phyloP scores from a whole-genome alignment of 2,888 invertebrate genomes.

The Ellobium chinense region DNA sequence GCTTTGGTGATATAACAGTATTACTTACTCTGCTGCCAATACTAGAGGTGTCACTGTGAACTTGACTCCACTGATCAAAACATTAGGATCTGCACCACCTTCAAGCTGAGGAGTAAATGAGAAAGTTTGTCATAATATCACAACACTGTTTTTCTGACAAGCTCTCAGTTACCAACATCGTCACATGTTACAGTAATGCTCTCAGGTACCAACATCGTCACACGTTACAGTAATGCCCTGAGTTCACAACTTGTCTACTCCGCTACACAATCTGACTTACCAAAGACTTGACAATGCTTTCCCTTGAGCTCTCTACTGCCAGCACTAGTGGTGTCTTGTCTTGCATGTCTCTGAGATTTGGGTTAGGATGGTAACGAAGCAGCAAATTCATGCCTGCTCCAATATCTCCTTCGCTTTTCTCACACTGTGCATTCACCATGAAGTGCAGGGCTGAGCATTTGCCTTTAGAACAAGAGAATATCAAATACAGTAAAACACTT shows the following conservation, averaged over 20 bases:
- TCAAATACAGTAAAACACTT: too few species aligned
- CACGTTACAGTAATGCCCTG: too few species aligned
- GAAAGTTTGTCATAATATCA: too few species aligned
- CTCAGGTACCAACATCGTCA: too few species aligned
- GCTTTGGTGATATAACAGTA: too few species aligned
- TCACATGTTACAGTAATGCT: too few species aligned
- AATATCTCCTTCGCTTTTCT: conserved; percentile 50
- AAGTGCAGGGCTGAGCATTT: conserved; percentile 72
- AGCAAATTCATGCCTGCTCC: conserved; percentile 67
- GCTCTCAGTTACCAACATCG: too few species aligned
- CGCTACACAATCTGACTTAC: too few species aligned
- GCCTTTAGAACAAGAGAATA: conserved; percentile 61
- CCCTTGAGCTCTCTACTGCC: conserved; percentile 67
- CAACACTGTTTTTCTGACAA: too few species aligned
- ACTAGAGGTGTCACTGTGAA: conserved; percentile 61
- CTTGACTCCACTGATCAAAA: conserved; percentile 60
- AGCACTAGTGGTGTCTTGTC: conserved; percentile 74
- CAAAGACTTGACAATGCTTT: conserved; percentile 67
- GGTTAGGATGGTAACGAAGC: conserved; percentile 67
- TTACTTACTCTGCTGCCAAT: conserved; percentile 64
- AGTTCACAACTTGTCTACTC: too few species aligned
- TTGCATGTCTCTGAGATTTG: conserved; percentile 65
- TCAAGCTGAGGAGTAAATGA: conserved; percentile 58
- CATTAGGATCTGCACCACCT: conserved; percentile 75
- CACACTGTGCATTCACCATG: conserved; percentile 61